Evolutionary conservation across 2,888 invertebrate species (phyloP).

Genomic region (Volucella inflata): DNA sequence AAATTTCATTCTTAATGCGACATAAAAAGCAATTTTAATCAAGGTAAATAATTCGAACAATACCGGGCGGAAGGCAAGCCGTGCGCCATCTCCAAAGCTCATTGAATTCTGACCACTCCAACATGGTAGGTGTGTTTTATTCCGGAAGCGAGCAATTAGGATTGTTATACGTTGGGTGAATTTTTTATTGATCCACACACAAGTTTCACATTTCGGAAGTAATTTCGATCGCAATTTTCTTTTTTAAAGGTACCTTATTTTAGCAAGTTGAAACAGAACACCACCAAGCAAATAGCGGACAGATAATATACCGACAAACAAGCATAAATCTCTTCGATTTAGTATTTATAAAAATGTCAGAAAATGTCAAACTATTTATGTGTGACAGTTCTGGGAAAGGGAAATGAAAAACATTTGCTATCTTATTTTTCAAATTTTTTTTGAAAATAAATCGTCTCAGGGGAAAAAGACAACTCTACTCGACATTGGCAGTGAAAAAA

Average conservation of each 20-base stretch:
- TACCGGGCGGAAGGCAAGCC: not conserved
- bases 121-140: constrained; percentile 11
- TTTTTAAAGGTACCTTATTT: no score
- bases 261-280: constrained; percentile 11
- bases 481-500: constrained; percentile 48
- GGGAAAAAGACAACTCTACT: constrained; percentile 11
- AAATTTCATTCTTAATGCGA: not conserved
- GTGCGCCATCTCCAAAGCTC: not conserved
- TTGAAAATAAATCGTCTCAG: constrained; percentile 2
- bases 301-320: not conserved
- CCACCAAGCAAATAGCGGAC: not conserved
- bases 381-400: not conserved
- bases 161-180: constrained; percentile 26
- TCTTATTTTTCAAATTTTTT: not conserved
- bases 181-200: not conserved
- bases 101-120: constrained; percentile 13
- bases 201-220: constrained; percentile 38
- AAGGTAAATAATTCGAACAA: constrained; percentile 33
- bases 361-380: not conserved
- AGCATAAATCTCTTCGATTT: not conserved
- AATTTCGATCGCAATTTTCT: not conserved
- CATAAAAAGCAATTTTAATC: constrained; percentile 13
- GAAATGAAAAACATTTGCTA: not conserved
- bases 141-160: constrained; percentile 45
- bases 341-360: not conserved